These are phyloP conservation scores for Blennius ocellaris DNA, from an alignment of 2,113 vertebrate species.

Conservation along the genomic window DNA sequence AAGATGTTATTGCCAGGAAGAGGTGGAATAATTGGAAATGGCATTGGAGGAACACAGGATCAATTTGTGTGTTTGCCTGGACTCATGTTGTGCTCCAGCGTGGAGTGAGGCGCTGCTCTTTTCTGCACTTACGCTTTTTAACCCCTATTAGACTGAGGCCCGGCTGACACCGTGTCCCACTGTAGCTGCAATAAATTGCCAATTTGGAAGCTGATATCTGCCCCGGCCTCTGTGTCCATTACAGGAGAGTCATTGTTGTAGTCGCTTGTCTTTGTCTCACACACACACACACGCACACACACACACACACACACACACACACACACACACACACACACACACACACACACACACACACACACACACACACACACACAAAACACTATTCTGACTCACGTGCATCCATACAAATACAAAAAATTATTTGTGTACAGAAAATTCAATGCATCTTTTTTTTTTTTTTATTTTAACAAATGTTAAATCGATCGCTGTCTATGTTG, in stretches of 20 bases:
- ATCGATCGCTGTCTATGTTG: too few species aligned
- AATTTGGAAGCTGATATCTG: conserved; percentile 74
- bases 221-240: conserved; percentile 65
- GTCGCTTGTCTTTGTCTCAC: conserved; percentile 26
- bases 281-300: conserved; percentile 38
- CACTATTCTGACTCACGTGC: conserved; percentile 17
- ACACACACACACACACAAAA: conserved; percentile 44
- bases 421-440: too few species aligned
- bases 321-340: conserved; percentile 37
- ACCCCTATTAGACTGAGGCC: conserved; percentile 68
- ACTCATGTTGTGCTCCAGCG: conserved; percentile 42
- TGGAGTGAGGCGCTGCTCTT: conserved; percentile 34
- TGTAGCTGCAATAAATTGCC: conserved; percentile 74
- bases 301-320: conserved; percentile 31
- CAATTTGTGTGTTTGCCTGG: conserved; percentile 63
- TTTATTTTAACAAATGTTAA: too few species aligned
- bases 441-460: too few species aligned
- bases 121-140: conserved; percentile 65
- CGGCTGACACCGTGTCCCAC: conserved; percentile 51
- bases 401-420: too few species aligned
- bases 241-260: conserved; percentile 50
- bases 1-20: conserved; percentile 40
- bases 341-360: conserved; percentile 37
- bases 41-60: conserved; percentile 45
- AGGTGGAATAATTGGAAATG: conserved; percentile 61